These are phyloP conservation scores for Oncorhynchus clarkii DNA, from an alignment of 2,113 vertebrate species.

Conservation along the genomic window DNA sequence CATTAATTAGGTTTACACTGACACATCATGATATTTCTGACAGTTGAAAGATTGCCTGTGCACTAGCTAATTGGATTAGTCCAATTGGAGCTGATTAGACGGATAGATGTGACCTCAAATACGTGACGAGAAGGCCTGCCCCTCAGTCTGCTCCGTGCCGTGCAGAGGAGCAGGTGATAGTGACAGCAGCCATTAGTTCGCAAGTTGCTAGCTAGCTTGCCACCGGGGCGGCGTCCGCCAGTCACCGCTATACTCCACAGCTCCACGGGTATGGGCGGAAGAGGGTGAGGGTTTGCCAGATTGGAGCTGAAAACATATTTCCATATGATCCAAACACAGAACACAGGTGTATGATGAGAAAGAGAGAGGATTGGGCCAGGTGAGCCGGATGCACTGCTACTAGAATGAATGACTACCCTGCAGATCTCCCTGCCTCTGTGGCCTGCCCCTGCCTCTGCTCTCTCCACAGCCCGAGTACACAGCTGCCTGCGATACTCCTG, in stretches of 20 bases:
- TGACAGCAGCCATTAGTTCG: background rate
- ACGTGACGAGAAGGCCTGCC: background rate
- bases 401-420: slow-evolving; percentile 36
- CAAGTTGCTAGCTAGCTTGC: background rate
- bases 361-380: slow-evolving; percentile 32
- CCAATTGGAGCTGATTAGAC: slow-evolving; percentile 53
- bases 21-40: slow-evolving; percentile 62
- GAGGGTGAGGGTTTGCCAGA: background rate
- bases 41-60: slow-evolving; percentile 61
- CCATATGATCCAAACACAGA: slow-evolving; percentile 29
- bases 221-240: slow-evolving; percentile 7
- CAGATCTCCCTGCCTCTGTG: slow-evolving; percentile 42
- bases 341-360: slow-evolving; percentile 25
- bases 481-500: slow-evolving; percentile 68
- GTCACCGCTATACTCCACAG: slow-evolving; percentile 21
- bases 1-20: slow-evolving; percentile 58
- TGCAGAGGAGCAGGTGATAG: slow-evolving; percentile 1
- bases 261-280: background rate
- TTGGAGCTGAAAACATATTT: slow-evolving; percentile 38
- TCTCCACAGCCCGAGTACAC: slow-evolving; percentile 43
- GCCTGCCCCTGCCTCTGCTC: slow-evolving; percentile 49
- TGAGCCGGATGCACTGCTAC: slow-evolving; percentile 20
- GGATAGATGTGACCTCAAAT: slow-evolving; percentile 34
- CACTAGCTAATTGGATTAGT: slow-evolving; percentile 57
- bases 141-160: background rate